phyloP scores from a whole-genome alignment of 2,797 vertebrate species.

The Anguilla anguilla region DNA sequence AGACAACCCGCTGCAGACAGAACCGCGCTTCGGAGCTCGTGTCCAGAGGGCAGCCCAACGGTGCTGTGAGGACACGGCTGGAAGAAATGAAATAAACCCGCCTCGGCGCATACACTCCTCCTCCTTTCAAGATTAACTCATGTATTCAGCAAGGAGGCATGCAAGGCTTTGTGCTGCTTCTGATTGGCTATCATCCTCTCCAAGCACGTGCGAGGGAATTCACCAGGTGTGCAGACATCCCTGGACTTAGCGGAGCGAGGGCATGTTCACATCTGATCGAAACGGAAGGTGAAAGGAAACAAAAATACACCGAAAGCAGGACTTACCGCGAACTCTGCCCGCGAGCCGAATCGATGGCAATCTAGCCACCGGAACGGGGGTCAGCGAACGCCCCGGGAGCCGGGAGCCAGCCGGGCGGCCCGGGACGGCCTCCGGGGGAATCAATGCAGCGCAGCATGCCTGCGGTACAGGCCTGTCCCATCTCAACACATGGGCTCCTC shows the following conservation, averaged over 20 bases:
- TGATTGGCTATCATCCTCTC: too few species aligned
- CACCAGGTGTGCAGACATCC: not conserved
- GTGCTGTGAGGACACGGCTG: not conserved
- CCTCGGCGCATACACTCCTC: not conserved
- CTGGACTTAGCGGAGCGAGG: too few species aligned
- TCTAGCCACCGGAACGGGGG: not conserved
- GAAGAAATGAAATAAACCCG: not conserved
- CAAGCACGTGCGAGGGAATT: not conserved
- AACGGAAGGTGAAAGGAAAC: not conserved
- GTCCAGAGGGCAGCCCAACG: not conserved
- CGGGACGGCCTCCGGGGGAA: not conserved
- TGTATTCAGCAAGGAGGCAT: too few species aligned
- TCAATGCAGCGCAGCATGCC: not conserved
- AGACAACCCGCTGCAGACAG: not conserved
- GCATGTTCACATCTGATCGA: not conserved
- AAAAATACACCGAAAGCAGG: not conserved
- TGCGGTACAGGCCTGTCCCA: not conserved
- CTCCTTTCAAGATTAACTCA: not conserved
- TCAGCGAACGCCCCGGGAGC: too few species aligned
- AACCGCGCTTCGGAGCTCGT: not conserved
- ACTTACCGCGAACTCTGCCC: not conserved
- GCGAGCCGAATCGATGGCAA: not conserved
- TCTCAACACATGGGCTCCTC: not conserved
- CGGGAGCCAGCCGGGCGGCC: not conserved
- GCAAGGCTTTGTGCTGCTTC: too few species aligned